Conservation (phyloP, 1,140 invertebrate species). For the Diabrotica undecimpunctata region DNA sequence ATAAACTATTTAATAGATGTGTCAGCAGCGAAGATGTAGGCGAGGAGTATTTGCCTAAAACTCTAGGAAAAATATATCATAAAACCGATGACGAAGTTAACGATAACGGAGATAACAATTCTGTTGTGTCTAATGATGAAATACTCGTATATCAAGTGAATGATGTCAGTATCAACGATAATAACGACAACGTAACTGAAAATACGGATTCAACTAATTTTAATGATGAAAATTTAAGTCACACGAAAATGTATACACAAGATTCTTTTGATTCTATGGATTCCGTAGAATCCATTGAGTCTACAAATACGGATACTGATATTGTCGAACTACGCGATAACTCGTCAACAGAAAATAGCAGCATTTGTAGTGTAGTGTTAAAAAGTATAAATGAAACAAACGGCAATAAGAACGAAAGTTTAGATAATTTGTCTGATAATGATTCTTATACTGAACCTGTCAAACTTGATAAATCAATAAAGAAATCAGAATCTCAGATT, state of each 20-base stretch:
- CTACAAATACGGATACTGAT: background rate
- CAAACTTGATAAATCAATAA: background rate
- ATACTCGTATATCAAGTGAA: background rate
- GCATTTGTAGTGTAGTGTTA: background rate
- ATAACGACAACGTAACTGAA: background rate
- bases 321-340: background rate
- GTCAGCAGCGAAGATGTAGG: background rate
- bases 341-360: conserved; percentile 3
- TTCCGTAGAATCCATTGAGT: background rate
- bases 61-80: background rate
- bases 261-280: background rate
- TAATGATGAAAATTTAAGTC: background rate
- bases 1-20: conserved; percentile 11
- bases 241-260: background rate
- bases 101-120: background rate
- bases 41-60: background rate
- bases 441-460: background rate
- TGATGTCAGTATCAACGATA: background rate
- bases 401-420: background rate
- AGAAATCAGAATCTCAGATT: background rate
- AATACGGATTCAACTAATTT: background rate
- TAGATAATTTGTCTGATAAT: background rate
- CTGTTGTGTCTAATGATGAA: background rate
- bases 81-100: background rate
- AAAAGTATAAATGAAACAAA: background rate